Conservation (phyloP, 2,888 invertebrate genomes). For the Digitonthophagus gazella region DNA sequence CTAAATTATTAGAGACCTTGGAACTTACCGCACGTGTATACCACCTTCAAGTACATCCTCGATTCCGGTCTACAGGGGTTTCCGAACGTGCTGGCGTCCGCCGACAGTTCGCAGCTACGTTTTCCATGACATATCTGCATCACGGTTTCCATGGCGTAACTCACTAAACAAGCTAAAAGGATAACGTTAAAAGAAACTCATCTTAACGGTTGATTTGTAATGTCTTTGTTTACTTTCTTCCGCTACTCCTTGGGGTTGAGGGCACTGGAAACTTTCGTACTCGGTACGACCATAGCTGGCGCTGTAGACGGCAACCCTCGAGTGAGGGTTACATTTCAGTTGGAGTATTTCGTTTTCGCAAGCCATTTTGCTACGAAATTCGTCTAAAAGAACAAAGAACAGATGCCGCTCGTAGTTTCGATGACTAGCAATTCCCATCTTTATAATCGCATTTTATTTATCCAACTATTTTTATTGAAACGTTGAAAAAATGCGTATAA, state of each 20-base stretch:
- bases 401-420: neutral
- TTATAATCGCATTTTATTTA: conserved; percentile 18
- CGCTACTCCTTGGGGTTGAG: conserved; percentile 79
- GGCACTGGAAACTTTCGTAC: conserved; percentile 83
- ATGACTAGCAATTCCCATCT: neutral
- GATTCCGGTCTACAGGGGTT: conserved; percentile 78
- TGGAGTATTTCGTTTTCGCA: conserved; percentile 89
- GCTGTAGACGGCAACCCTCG: conserved; percentile 87
- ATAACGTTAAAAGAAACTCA: conserved; percentile 17
- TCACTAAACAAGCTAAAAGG: conserved; percentile 76
- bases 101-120: conserved; percentile 73
- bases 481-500: neutral
- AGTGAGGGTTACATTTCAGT: conserved; percentile 83
- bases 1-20: neutral
- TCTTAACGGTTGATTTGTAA: too few species aligned
- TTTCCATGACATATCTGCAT: conserved; percentile 69
- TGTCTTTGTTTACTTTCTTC: conserved; percentile 75
- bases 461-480: neutral
- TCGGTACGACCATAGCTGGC: conserved; percentile 89
- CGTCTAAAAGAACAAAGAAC: conserved; percentile 65
- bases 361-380: conserved; percentile 89
- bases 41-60: conserved; percentile 81
- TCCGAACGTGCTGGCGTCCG: conserved; percentile 79
- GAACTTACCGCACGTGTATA: conserved; percentile 82
- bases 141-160: conserved; percentile 87